phyloP scores from a whole-genome alignment of 2,888 invertebrate species.

The Drosophila longiperda region DNA sequence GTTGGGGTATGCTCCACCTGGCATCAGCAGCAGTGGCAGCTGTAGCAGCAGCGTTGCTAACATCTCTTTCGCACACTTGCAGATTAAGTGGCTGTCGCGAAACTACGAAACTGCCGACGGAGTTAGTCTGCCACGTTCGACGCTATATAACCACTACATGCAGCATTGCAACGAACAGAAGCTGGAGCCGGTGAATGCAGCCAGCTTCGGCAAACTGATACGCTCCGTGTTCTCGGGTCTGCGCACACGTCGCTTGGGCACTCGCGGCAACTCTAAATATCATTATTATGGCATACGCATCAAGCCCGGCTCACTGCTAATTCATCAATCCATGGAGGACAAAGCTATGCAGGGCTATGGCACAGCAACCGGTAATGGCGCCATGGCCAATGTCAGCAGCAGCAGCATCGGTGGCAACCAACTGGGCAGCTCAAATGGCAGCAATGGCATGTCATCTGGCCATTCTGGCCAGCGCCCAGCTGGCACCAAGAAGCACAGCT shows the following conservation, averaged over 20 bases:
- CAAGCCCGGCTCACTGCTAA: slow-evolving; percentile 93
- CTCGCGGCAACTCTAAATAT: slow-evolving; percentile 98
- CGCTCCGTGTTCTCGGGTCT: slow-evolving; percentile 98
- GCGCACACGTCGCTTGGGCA: slow-evolving; percentile 96
- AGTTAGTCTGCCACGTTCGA: slow-evolving; percentile 96
- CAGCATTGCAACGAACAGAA: slow-evolving; percentile 97
- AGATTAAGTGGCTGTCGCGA: slow-evolving; percentile 97
- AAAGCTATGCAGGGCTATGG: slow-evolving; percentile 74
- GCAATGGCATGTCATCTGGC: slow-evolving; percentile 36
- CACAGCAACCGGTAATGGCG: slow-evolving; percentile 35
- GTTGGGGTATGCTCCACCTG: slow-evolving; percentile 34
- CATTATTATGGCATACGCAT: slow-evolving; percentile 99
- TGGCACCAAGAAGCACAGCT: slow-evolving; percentile 78
- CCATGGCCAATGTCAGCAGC: slow-evolving; percentile 49
- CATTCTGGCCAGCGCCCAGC: slow-evolving; percentile 46
- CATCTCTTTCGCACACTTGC: slow-evolving; percentile 59
- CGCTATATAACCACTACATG: slow-evolving; percentile 98
- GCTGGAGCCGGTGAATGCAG: slow-evolving; percentile 99
- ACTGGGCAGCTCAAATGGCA: slow-evolving; percentile 53
- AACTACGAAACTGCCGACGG: slow-evolving; percentile 99
- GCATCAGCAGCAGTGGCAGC: slow-evolving; percentile 4
- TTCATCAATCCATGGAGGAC: slow-evolving; percentile 87
- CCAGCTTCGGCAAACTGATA: slow-evolving; percentile 99
- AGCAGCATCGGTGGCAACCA: slow-evolving; percentile 47
- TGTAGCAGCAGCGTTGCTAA: slow-evolving; percentile 40